These are phyloP conservation scores for Pipistrellus kuhlii DNA, from an alignment of 2,797 vertebrate genomes.

Conservation along the genomic window DNA sequence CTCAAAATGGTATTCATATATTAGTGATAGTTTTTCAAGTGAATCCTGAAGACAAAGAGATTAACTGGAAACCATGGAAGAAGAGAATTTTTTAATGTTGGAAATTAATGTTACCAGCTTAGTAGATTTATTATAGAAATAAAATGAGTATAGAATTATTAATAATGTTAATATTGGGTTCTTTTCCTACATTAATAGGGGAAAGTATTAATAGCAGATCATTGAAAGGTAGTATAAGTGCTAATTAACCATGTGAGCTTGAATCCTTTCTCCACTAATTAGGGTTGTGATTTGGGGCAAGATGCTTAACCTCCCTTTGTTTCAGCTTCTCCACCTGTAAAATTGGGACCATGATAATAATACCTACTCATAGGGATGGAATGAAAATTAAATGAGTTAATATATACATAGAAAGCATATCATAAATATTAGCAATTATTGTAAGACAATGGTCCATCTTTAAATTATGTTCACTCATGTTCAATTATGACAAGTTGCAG, in stretches of 20 bases:
- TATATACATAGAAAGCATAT: background rate
- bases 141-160: background rate
- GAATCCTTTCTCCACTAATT: background rate
- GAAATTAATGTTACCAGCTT: background rate
- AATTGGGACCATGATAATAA: background rate
- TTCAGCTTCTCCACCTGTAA: slow-evolving; percentile 4
- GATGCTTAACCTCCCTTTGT: background rate
- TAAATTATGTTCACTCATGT: background rate
- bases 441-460: background rate
- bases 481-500: background rate
- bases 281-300: background rate
- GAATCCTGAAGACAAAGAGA: background rate
- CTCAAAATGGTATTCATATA: background rate
- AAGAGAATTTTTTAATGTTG: slow-evolving; percentile 5
- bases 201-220: background rate
- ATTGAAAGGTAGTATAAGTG: background rate
- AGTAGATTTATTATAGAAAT: background rate
- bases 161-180: background rate
- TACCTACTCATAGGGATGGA: background rate
- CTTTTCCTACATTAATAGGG: background rate
- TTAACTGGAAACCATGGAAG: slow-evolving; percentile 12
- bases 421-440: background rate
- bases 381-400: slow-evolving; percentile 15
- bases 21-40: slow-evolving; percentile 5
- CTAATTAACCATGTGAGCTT: background rate